These are phyloP conservation scores for Euspilapteryx auroguttella DNA, from an alignment of 2,888 invertebrate genomes.

Conservation along the genomic window DNA sequence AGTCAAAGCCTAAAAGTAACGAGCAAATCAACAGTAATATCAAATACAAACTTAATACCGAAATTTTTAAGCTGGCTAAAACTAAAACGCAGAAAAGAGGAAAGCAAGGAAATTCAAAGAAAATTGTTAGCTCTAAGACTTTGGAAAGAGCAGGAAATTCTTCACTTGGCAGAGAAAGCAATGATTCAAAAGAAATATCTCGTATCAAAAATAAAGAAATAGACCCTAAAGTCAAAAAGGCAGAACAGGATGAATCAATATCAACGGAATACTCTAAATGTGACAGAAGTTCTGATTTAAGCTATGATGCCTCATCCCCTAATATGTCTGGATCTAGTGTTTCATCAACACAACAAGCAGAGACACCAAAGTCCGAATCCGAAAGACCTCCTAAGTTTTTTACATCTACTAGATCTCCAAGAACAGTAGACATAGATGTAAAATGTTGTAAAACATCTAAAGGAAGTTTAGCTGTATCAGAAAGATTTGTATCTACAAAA, in stretches of 20 bases:
- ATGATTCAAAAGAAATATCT: constrained; percentile 11
- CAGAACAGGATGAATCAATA: constrained; percentile 2
- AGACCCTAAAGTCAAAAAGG: constrained; percentile 5
- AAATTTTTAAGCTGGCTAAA: constrained; percentile 24
- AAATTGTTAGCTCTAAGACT: background rate
- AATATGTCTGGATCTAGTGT: background rate
- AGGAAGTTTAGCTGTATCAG: constrained; percentile 45
- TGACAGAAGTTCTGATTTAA: background rate
- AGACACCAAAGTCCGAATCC: constrained; percentile 21
- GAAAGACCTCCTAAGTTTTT: constrained; percentile 52
- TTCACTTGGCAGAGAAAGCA: too few species aligned
- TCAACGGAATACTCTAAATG: background rate
- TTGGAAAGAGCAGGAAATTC: too few species aligned
- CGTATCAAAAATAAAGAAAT: constrained; percentile 12
- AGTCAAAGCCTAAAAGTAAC: constrained; percentile 4
- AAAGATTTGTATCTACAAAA: constrained; percentile 43
- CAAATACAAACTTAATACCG: constrained; percentile 46
- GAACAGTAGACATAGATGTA: constrained; percentile 46
- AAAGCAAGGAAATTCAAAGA: constrained; percentile 20
- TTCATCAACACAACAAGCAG: background rate
- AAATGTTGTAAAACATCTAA: constrained; percentile 49
- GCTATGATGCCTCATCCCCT: background rate
- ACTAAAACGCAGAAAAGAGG: constrained; percentile 28
- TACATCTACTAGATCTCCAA: constrained; percentile 39
- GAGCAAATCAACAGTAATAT: constrained; percentile 22